phyloP scores from a whole-genome alignment of 2,113 vertebrate species.

The Dascyllus trimaculatus region DNA sequence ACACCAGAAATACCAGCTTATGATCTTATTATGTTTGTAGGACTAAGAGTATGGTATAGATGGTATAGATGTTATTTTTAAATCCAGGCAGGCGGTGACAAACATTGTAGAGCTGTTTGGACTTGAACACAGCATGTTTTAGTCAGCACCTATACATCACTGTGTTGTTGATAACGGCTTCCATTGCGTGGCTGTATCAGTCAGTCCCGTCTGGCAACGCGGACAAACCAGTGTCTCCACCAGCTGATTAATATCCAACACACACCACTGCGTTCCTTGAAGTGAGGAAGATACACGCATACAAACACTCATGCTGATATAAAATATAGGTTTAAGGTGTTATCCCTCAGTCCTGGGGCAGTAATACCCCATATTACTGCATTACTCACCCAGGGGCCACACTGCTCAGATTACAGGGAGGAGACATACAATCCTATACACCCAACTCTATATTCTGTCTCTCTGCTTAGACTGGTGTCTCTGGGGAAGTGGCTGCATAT shows the following conservation, averaged over 20 bases:
- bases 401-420: slow-evolving; percentile 76
- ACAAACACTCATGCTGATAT: slow-evolving; percentile 66
- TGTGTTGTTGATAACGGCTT: not conserved
- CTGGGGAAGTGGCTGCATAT: slow-evolving; percentile 16
- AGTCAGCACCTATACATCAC: not conserved
- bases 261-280: slow-evolving; percentile 30
- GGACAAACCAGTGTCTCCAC: slow-evolving; percentile 2
- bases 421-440: slow-evolving; percentile 65
- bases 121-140: not conserved
- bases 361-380: slow-evolving; percentile 85
- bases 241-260: slow-evolving; percentile 39
- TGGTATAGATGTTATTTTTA: not conserved
- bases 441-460: slow-evolving; percentile 38
- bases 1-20: too few relatives aligned
- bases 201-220: not conserved
- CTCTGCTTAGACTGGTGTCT: not conserved
- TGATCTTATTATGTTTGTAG: not conserved
- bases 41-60: not conserved
- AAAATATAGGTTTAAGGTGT: slow-evolving; percentile 81
- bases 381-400: slow-evolving; percentile 80
- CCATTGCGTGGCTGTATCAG: not conserved
- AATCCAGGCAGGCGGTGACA: not conserved
- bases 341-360: slow-evolving; percentile 72
- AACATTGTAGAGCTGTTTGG: not conserved
- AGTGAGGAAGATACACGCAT: slow-evolving; percentile 39